Conservation (phyloP, 2,797 vertebrate species). For the Amazona ochrocephala region DNA sequence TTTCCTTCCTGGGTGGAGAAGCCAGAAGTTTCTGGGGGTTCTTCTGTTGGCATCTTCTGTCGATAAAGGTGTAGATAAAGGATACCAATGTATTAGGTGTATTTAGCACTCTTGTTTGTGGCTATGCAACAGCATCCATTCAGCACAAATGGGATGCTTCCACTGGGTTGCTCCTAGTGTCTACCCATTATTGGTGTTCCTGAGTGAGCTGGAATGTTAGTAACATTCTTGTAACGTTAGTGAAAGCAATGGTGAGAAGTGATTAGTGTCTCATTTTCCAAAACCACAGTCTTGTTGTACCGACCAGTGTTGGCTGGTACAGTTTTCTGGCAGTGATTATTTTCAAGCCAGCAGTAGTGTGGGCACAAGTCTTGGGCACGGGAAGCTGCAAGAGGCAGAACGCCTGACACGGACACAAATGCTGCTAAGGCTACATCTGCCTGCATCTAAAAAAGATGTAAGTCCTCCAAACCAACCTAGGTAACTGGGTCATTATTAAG, state of each 20-base stretch:
- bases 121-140: background rate
- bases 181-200: background rate
- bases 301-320: fast-evolving
- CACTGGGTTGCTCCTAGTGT: background rate
- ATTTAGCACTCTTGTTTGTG: background rate
- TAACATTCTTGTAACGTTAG: background rate
- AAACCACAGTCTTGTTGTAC: background rate
- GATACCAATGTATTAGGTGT: background rate
- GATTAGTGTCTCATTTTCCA: background rate
- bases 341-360: background rate
- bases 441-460: background rate
- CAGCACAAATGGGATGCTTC: background rate
- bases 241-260: background rate
- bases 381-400: background rate
- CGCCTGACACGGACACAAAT: background rate
- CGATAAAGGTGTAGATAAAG: background rate
- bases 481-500: background rate
- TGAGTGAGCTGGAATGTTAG: background rate
- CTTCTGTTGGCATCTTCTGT: background rate
- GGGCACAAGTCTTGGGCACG: background rate
- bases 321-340: background rate
- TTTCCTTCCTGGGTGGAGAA: background rate
- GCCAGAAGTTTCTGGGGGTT: background rate
- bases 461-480: background rate
- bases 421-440: background rate